Evolutionary conservation across 2,888 invertebrate genomes (phyloP), one percentile per base, ranked within the genome.

Genomic region (Peribatodes rhomboidaria): DNA sequence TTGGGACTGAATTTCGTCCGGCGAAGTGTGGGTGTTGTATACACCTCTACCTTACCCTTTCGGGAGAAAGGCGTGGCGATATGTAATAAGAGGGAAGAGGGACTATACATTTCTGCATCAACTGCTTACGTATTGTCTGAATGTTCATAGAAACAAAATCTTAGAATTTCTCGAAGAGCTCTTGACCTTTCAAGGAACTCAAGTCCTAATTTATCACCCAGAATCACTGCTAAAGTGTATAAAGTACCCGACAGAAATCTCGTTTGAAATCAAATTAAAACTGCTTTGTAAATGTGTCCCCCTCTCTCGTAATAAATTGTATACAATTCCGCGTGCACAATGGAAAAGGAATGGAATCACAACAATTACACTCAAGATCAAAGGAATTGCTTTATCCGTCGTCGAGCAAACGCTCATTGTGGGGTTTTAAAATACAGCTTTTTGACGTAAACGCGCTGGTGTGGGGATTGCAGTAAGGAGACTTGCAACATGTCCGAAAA

Each of bases 361-460:
- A 76, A 80, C 79, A 77, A 79, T 81, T 73, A 79, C 80, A 78
- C 71, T 76, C 59, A 52, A 66, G 76, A 76, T 80, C 73, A 75
- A 79, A 78, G 68, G 72, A 68, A 79, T 74, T 76, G 72, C 79
- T 77, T 74, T 68, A 71, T 71, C 65, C 71, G 54, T 68, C 65
- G 68, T 27, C 65, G 37, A 73, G 59, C 47, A 47, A 74, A 72
- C 72, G 59, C 69, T 72, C 68, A 73, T 77, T 78, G 75, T 72
- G 70, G 16, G 67, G 65, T 72, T 79, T 75, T 70, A 72, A 79
- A 80, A 76, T 65, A 67, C 61, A 67, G 54, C 66, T 74, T 73
- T 74, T 73, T 71, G 63, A 67, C 62, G 69, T 69, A 71, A 76
- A 70, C 66, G 41, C 35, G 37, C 8, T 27, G 10, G 66, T 54